A percentile compares a stretch with the other conserved stretches of the same genome.
These are phyloP conservation scores for Adela reaumurella DNA, from an alignment of 2,888 invertebrate genomes.

Conservation along the genomic window DNA sequence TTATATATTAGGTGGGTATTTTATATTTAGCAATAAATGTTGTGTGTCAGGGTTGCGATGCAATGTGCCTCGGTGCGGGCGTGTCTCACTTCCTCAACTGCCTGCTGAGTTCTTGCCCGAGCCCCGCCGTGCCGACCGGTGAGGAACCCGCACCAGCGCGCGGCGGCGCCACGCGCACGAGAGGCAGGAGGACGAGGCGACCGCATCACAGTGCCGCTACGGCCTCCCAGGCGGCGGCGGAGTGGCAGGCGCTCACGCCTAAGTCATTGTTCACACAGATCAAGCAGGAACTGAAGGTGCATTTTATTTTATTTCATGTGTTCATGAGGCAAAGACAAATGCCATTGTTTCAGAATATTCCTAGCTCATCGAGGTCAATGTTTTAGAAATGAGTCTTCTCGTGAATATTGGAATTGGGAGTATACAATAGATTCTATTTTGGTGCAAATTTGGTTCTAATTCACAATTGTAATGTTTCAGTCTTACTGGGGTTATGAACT, in stretches of 20 bases:
- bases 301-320: neutral
- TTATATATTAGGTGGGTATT: too few relatives aligned
- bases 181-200: slow-evolving; percentile 58
- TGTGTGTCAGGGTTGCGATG: slow-evolving; percentile 68
- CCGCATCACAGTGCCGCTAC: slow-evolving; percentile 49
- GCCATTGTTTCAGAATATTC: too few relatives aligned
- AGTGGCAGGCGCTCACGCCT: slow-evolving; percentile 86
- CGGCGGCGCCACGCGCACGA: slow-evolving; percentile 14
- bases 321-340: too few relatives aligned
- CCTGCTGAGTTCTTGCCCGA: slow-evolving; percentile 72
- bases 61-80: slow-evolving; percentile 86
- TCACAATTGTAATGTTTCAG: too few relatives aligned
- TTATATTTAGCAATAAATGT: too few relatives aligned
- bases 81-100: slow-evolving; percentile 97
- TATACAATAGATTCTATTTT: too few relatives aligned
- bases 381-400: too few relatives aligned
- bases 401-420: too few relatives aligned
- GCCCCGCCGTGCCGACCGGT: slow-evolving; percentile 44
- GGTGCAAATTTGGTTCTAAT: too few relatives aligned
- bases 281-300: slow-evolving; percentile 66
- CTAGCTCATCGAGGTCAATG: too few relatives aligned
- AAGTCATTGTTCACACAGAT: slow-evolving; percentile 87
- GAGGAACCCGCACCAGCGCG: slow-evolving; percentile 19
- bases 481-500: slow-evolving; percentile 89
- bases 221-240: slow-evolving; percentile 46